Base-by-base conservation (phyloP, 30 jellyfish, hydroid and myxozoan genomes). In the Aurelia sp. region DNA sequence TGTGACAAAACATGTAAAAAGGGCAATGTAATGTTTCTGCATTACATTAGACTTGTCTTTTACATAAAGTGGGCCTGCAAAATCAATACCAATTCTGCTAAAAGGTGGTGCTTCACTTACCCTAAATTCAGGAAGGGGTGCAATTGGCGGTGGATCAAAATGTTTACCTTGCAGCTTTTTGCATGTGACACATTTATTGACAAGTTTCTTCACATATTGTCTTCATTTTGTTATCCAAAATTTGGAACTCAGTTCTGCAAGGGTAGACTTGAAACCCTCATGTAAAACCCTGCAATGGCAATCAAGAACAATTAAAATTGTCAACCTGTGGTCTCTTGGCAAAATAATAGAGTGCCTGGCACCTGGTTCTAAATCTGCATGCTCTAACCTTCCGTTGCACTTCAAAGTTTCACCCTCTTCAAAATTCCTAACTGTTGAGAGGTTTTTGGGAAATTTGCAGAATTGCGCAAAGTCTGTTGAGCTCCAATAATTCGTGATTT, bases 241-340 rank as follows among this genome's bases (percentile, higher is more conserved):
- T 16, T 41, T 73, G 20, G 85, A 12, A 2, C 85, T 73, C 23
- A 73, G 52, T 13, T 73, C 85, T 50, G 85, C 74, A 18, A 73
- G 41, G 4, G 85, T 73, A 17, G 85, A 41, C 31, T 23, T 18
- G 19, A 73, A 33, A 11, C 52, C 52, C 0, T 11, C 15, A 33
- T 73, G 85, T 19, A 40, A 12, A 11, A 73, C 85, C 52, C 52
- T 73, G 31, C 15, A 12, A 69, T 21, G 79, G n/a, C 79, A 13
- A 16, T 69, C 62, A 37, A 37, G 9, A 37, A 37, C 48, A 37
- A 37, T 37, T 72, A 72, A 22, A 22, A 15, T 22, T 23, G 83
- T 15, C 35, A 72, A 41, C 11, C 16, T 19, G 48, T 48, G 40
- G 41, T 72, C 67, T 22, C 31, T 41, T 0, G 68, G 83, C 6